Conservation (phyloP, 1,140 invertebrate genomes). For the Aphaenogaster rudis region DNA sequence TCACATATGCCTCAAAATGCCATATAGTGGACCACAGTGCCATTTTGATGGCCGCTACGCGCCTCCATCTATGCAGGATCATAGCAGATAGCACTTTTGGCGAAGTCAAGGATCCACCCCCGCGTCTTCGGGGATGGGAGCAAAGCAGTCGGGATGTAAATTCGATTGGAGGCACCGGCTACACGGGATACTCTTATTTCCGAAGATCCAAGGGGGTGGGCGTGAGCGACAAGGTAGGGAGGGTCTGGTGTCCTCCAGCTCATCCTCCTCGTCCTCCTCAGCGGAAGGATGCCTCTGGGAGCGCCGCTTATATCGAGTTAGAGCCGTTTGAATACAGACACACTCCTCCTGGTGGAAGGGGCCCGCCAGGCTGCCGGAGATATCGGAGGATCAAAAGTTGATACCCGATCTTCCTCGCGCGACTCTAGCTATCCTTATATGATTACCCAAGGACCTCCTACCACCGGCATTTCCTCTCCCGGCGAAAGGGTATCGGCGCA, state of each 20-base stretch:
- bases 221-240: conserved; percentile 67
- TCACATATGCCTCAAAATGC: conserved; percentile 1
- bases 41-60: conserved; percentile 22
- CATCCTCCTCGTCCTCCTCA: conserved; percentile 72
- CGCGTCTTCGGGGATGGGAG: conserved; percentile 8
- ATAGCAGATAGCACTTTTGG: conserved; percentile 31
- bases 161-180: conserved; percentile 80
- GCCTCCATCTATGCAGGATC: not conserved
- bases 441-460: conserved; percentile 81
- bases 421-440: conserved; percentile 78
- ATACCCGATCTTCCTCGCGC: conserved; percentile 76
- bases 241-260: conserved; percentile 73
- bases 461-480: conserved; percentile 58
- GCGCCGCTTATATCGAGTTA: conserved; percentile 85
- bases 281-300: conserved; percentile 80
- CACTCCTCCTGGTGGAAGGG: conserved; percentile 40
- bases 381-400: conserved; percentile 84
- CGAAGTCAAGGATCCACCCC: conserved; percentile 8
- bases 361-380: conserved; percentile 64
- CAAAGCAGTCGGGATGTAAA: conserved; percentile 81
- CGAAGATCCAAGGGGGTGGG: conserved; percentile 44
- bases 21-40: conserved; percentile 33
- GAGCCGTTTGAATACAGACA: conserved; percentile 85
- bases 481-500: conserved; percentile 51
- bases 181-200: conserved; percentile 77